phyloP scores from a whole-genome alignment of 2,797 vertebrate species.

The Hyperoplus immaculatus region DNA sequence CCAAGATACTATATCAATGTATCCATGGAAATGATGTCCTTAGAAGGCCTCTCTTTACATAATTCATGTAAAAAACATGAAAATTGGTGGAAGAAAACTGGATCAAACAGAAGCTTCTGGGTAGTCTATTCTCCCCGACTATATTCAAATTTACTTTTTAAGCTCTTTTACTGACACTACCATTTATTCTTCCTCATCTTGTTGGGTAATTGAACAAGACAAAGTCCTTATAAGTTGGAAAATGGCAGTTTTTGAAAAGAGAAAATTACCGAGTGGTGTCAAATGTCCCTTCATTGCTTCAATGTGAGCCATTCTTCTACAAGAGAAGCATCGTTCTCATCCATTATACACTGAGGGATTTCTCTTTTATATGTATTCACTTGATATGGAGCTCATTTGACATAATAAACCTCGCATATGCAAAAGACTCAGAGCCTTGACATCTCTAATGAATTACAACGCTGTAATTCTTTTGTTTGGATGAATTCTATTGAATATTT shows the following conservation, averaged over 20 bases:
- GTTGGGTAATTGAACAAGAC: conserved; percentile 11
- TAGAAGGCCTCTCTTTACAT: background rate
- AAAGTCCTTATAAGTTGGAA: background rate
- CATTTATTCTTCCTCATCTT: background rate
- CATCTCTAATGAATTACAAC: conserved; percentile 24
- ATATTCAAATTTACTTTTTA: background rate
- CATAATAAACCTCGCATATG: background rate
- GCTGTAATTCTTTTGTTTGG: conserved; percentile 10
- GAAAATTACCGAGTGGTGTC: conserved; percentile 3
- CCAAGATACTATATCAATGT: no score
- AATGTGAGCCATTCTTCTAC: background rate
- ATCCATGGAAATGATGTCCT: no score
- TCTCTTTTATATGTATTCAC: background rate
- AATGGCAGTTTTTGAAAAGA: conserved; percentile 3
- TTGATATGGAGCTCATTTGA: background rate
- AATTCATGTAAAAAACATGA: background rate
- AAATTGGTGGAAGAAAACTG: background rate
- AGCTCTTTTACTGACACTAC: background rate
- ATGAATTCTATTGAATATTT: conserved; percentile 24
- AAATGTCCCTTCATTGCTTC: conserved; percentile 1
- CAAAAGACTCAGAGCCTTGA: background rate
- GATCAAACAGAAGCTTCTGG: background rate
- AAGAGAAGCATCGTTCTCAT: background rate
- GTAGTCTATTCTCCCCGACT: background rate
- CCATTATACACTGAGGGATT: background rate